A percentile compares a stretch with the other conserved stretches of the same genome.
phyloP scores from a whole-genome alignment of 2,888 invertebrate genomes.

The Pediacus dermestoides region DNA sequence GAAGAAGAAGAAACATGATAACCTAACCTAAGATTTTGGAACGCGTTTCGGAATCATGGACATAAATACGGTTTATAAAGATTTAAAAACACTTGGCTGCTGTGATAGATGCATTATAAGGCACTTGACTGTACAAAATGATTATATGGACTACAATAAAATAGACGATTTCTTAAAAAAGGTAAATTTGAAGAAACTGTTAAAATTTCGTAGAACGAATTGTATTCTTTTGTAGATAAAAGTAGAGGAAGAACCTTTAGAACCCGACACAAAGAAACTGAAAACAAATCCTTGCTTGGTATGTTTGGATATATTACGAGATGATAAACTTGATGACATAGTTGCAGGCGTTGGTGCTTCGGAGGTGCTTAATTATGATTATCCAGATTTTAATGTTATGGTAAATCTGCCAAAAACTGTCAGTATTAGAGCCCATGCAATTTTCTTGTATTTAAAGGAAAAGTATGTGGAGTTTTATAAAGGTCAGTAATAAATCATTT shows the following conservation, averaged over 20 bases:
- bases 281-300: conserved; percentile 60
- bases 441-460: conserved; percentile 57
- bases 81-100: not conserved
- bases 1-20: too few species aligned
- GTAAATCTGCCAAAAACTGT: conserved; percentile 68
- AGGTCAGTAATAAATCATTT: too few species aligned
- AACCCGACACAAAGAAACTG: conserved; percentile 45
- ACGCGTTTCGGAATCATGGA: too few species aligned
- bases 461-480: conserved; percentile 54
- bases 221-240: conserved; percentile 2
- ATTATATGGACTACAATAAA: not conserved
- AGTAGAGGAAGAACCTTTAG: conserved; percentile 4
- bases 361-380: conserved; percentile 55
- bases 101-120: conserved; percentile 3
- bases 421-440: conserved; percentile 63
- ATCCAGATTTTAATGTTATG: conserved; percentile 63
- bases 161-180: not conserved
- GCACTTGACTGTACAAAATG: not conserved
- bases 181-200: conserved; percentile 2
- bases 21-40: too few species aligned
- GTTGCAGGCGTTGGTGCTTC: conserved; percentile 52
- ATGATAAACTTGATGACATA: conserved; percentile 53
- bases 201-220: not conserved
- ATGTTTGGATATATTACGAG: conserved; percentile 71
- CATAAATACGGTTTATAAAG: too few species aligned